Conservation (phyloP, 1,140 invertebrate genomes). For the Drosophila rufa region DNA sequence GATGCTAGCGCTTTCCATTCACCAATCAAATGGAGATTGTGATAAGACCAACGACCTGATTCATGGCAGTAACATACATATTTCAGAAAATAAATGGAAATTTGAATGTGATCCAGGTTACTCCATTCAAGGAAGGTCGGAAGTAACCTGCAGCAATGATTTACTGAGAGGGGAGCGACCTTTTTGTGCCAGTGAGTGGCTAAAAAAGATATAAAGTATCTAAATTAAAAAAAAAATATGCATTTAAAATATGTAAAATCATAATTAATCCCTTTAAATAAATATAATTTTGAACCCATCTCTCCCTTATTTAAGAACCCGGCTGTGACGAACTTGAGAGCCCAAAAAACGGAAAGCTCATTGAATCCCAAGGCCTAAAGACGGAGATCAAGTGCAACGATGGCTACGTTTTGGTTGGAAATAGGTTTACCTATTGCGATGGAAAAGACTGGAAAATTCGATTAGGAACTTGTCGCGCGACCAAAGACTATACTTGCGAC, state of each 20-base stretch:
- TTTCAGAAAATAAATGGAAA: background rate
- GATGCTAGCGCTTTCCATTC: background rate
- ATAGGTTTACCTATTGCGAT: conserved; percentile 59
- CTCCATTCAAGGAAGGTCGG: background rate
- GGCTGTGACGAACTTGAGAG: background rate
- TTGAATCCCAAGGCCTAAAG: background rate
- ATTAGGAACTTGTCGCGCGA: conserved; percentile 57
- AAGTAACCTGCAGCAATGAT: background rate
- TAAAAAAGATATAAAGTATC: no score
- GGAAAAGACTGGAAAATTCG: conserved; percentile 67
- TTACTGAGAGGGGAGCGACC: conserved; percentile 8
- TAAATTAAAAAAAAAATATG: no score
- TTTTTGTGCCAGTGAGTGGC: conserved; percentile 1
- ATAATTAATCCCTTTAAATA: no score
- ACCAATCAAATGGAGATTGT: background rate
- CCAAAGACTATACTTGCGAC: conserved; percentile 56
- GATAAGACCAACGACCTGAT: background rate
- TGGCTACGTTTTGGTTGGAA: conserved; percentile 46
- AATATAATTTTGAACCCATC: background rate
- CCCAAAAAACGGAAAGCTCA: background rate
- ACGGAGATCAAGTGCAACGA: background rate
- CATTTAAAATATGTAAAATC: background rate
- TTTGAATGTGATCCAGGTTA: conserved; percentile 9
- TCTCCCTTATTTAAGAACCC: background rate
- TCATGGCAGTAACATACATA: background rate